A percentile compares a stretch with the other conserved stretches of the same genome.
Evolutionary conservation across 2,797 vertebrate species (phyloP).

Genomic region (Zenarchopterus dispar): DNA sequence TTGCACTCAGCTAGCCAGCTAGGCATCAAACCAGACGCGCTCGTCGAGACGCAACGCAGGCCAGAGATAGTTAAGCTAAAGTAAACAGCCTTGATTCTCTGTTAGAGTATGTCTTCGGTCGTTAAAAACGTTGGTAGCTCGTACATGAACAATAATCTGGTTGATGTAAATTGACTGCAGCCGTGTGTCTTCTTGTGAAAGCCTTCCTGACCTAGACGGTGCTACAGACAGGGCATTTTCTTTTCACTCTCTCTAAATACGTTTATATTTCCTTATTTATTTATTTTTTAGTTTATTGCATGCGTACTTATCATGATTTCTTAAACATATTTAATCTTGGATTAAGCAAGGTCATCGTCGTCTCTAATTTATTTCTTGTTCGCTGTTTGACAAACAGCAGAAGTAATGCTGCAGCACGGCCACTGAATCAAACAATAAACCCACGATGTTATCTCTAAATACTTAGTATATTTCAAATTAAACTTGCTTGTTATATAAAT

Average conservation of each 20-base stretch:
- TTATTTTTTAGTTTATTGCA: not conserved
- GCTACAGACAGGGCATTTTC: slow-evolving; percentile 44
- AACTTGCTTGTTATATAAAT: slow-evolving; percentile 7
- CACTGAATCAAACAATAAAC: slow-evolving; percentile 8
- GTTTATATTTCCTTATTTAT: not conserved
- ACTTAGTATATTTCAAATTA: not conserved
- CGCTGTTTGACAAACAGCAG: slow-evolving; percentile 12
- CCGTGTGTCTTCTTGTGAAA: slow-evolving; percentile 53
- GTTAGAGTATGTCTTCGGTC: not conserved
- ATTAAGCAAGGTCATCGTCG: slow-evolving; percentile 66
- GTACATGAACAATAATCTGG: slow-evolving; percentile 9
- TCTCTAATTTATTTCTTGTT: slow-evolving; percentile 33
- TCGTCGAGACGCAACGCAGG: not conserved
- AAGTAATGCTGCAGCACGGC: slow-evolving; percentile 24
- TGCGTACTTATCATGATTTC: not conserved
- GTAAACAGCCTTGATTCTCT: not conserved
- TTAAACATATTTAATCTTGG: not conserved
- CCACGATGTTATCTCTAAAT: not conserved
- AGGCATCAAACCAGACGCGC: slow-evolving; percentile 39
- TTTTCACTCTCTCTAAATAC: slow-evolving; percentile 6
- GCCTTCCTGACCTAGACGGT: slow-evolving; percentile 66
- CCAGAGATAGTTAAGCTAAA: not conserved
- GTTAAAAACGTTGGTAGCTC: too few relatives aligned
- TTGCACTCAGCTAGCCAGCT: slow-evolving; percentile 70
- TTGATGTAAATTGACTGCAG: slow-evolving; percentile 34